Percentiles rank a stretch among this genome's conserved stretches.
Evolutionary conservation across 30 jellyfish, hydroid and myxozoan species (phyloP).

Genomic region (Morbakka virulenta): DNA sequence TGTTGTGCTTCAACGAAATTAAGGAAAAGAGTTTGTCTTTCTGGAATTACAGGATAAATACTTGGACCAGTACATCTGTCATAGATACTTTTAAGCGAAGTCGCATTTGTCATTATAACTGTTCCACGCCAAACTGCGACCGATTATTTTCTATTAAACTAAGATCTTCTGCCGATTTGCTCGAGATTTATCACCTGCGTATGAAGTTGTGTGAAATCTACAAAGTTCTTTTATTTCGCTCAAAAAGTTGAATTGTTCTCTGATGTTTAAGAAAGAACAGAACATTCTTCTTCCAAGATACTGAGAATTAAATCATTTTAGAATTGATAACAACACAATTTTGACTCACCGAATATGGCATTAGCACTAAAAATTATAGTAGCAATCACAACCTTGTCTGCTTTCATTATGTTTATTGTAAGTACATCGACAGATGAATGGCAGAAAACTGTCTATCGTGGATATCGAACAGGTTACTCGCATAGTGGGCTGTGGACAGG

Average conservation of each 20-base stretch:
- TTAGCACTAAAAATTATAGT: slow-evolving; percentile 37
- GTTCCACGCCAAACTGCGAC: no score
- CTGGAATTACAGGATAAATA: no score
- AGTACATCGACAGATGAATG: slow-evolving; percentile 77
- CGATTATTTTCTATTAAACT: no score
- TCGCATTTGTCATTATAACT: no score
- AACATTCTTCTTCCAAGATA: no score
- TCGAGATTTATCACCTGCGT: not conserved
- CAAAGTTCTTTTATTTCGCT: not conserved
- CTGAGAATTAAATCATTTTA: no score
- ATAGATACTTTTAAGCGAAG: no score
- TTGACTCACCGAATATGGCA: not conserved
- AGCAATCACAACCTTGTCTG: slow-evolving; percentile 36
- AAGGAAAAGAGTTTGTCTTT: no score
- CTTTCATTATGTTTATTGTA: slow-evolving; percentile 59
- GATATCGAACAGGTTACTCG: not conserved
- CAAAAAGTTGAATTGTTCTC: not conserved
- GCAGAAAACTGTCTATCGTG: slow-evolving; percentile 52
- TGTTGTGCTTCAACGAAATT: no score
- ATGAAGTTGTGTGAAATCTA: not conserved
- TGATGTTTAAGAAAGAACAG: not conserved
- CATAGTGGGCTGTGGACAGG: not conserved
- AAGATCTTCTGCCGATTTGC: not conserved
- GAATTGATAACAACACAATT: no score
- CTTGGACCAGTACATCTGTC: no score